Evolutionary conservation across 2,888 invertebrate genomes (phyloP).

Genomic region (Gryllus longicercus): DNA sequence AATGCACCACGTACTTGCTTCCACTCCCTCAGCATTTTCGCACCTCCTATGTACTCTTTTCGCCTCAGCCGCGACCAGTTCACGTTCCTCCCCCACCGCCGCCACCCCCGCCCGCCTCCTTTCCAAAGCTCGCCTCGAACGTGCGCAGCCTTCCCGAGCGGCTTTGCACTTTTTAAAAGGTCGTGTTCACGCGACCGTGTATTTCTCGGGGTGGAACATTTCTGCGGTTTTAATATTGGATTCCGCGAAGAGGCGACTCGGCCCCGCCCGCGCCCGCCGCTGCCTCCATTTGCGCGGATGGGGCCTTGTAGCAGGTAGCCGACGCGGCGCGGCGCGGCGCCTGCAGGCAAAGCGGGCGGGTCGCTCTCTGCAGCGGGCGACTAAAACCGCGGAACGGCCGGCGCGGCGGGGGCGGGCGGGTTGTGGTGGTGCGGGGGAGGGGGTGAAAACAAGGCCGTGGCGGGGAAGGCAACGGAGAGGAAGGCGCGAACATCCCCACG

Average conservation of each 20-base stretch:
- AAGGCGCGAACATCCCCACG: neutral
- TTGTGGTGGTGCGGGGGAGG: neutral
- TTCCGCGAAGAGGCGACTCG: neutral
- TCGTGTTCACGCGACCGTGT: slow-evolving; percentile 3
- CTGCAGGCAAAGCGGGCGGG: no score
- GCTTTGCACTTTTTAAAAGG: slow-evolving; percentile 17
- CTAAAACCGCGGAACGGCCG: no score
- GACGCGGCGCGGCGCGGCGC: no score
- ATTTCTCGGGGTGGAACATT: slow-evolving; percentile 6
- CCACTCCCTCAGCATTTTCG: neutral
- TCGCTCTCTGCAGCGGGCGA: no score
- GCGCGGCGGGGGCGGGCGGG: no score
- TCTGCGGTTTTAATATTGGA: slow-evolving; percentile 8
- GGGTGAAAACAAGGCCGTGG: neutral
- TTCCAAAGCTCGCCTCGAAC: neutral
- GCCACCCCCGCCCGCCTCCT: neutral
- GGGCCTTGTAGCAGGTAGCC: no score
- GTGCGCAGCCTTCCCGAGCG: neutral
- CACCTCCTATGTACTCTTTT: neutral
- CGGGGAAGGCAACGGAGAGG: neutral
- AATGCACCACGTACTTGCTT: neutral
- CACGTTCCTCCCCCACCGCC: neutral
- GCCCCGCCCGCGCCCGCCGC: neutral
- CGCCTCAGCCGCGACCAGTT: neutral
- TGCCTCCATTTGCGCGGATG: neutral